Evolutionary conservation across 1,140 invertebrate genomes (phyloP).

Genomic region (Trachymyrmex septentrionalis): DNA sequence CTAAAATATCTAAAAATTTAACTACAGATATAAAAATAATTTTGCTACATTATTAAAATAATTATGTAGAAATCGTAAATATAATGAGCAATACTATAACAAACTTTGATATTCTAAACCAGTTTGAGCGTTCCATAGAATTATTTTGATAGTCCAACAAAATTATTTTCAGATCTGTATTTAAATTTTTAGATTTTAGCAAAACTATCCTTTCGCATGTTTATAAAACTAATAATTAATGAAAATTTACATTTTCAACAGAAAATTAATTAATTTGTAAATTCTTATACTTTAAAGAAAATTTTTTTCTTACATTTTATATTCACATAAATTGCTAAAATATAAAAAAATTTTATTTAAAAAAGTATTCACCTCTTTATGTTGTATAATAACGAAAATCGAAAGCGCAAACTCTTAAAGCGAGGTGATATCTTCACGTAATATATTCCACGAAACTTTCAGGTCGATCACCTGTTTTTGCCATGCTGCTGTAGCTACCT

Average conservation of each 20-base stretch:
- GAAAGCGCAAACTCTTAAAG: slow-evolving; percentile 9
- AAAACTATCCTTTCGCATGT: no score
- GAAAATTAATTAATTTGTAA: background rate
- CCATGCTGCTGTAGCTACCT: slow-evolving; percentile 62
- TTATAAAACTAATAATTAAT: no score
- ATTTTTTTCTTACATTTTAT: background rate
- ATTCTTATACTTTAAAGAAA: background rate
- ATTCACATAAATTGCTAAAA: background rate
- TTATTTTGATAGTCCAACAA: no score
- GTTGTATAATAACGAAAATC: background rate
- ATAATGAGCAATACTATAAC: no score
- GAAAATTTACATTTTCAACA: background rate
- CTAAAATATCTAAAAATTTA: no score
- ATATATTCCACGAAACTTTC: slow-evolving; percentile 68
- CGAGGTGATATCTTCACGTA: slow-evolving; percentile 41
- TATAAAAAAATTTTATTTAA: background rate
- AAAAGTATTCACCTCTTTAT: background rate
- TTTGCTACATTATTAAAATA: no score
- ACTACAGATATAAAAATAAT: no score
- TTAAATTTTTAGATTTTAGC: no score
- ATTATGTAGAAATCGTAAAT: no score
- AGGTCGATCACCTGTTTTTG: slow-evolving; percentile 74
- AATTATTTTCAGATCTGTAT: no score
- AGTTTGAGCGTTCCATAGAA: no score
- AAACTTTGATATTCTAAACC: no score